Base-by-base conservation (phyloP, 2,113 vertebrate genomes). In the Alaudala cheleensis region DNA sequence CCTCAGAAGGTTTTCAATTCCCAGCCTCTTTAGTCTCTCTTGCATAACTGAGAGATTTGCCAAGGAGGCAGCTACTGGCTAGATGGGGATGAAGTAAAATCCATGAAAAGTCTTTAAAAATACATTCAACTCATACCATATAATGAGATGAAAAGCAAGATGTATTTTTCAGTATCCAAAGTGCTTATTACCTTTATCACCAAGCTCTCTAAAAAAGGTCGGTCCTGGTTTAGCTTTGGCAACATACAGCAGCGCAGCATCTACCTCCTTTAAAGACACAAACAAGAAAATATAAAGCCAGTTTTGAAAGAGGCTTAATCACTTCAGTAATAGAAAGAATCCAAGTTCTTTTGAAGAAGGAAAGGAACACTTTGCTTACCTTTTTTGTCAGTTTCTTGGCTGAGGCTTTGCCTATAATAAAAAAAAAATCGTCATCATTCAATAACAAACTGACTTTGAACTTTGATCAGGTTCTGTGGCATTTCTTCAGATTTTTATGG, bases 141-240 rank as follows among this genome's bases (percentile, higher is more conserved):
- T 12, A 81, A 89, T 34, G 49, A 94, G n/a, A 93, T 34, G 54
- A 80, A 92, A 96, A 91, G 12, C 14, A 74, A 90, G 25, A 88
- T 12, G 12, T 20, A 72, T 51, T 87, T 86, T 91, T 81, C 64
- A 39, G 23, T 39, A 79, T 45, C 31, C 64, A n/a, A 81, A 86
- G 31, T 45, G 21, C 45, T 57, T 18, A 11, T 98, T 96, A 99
- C 99, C 99, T 93, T 98, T 98, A 98, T 99, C 99, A 45, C 98
- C 99, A n/a, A 99, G 97, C 77, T 95, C 97, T 97, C 99, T 98
- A 97, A 99, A 99, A 97, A 99, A 98, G 9, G 95, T 98, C 8
- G 96, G 98, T 85, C 98, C 98, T 66, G 97, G 96, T 71, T 89
- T 86, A 61, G 98, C 98, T 97, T 95, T 98, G 34, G 98, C 96